A percentile compares a stretch with the other conserved stretches of the same genome.
Conservation (phyloP, 2,797 vertebrate genomes). For the Onychomys leucogaster region DNA sequence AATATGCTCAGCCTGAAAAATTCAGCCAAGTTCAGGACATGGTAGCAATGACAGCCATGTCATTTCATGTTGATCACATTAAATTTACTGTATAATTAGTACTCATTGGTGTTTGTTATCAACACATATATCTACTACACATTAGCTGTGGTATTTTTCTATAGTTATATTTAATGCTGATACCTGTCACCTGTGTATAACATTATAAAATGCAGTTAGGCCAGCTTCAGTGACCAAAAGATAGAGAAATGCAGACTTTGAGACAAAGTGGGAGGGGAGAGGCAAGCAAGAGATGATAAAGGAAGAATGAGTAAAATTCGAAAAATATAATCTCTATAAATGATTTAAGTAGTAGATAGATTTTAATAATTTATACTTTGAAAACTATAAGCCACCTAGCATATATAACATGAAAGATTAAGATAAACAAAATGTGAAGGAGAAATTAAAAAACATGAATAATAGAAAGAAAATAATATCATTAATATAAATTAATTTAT, state of each 20-base stretch:
- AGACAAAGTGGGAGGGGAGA: not conserved
- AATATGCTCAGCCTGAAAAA: constrained; percentile 82
- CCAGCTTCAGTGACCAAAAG: not conserved
- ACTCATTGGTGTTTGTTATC: constrained; percentile 84
- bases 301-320: not conserved
- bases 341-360: constrained; percentile 1
- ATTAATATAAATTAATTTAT: not conserved
- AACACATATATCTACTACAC: constrained; percentile 88
- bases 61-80: constrained; percentile 85
- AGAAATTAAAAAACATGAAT: not conserved
- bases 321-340: not conserved
- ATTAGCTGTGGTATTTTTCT: constrained; percentile 91
- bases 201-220: not conserved
- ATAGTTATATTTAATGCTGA: constrained; percentile 83
- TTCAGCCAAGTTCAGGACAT: constrained; percentile 76
- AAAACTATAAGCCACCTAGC: not conserved
- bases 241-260: not conserved
- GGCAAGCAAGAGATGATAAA: not conserved
- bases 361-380: not conserved
- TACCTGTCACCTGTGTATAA: not conserved
- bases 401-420: not conserved
- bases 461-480: not conserved
- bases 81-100: constrained; percentile 85
- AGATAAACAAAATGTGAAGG: constrained; percentile 13
- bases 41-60: constrained; percentile 81